Evolutionary conservation across 1,140 invertebrate genomes (phyloP), one percentile per base, ranked within the genome.

Genomic region (Calliphora vicina): DNA sequence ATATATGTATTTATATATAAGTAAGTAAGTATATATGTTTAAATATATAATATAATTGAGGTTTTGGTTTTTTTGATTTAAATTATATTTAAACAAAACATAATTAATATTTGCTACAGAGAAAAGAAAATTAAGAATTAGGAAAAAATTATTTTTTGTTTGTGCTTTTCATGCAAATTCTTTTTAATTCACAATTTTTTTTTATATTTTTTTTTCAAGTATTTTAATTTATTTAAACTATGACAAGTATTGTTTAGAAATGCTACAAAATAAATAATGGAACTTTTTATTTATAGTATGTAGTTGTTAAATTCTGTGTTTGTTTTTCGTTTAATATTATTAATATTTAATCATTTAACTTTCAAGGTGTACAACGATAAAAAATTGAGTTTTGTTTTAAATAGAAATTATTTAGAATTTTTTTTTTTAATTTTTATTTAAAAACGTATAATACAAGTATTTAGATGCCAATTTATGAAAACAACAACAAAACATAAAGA

Each of bases 361-460:
- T 67, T 67, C 50, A 67, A 67, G 9, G 61, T 67, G 61, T 67
- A 67, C 61, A 67, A 67, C 61, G n/a, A 67, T 23, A 50, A 50
- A 50, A 45, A 50, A 50, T 15, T 17, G 9, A 67, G n/a, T 67
- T 23, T 67, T 35, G n/a, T 57, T n/a, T 57, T 57, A 17, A 57
- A 57, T 57, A 57, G 50, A 6, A 57, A 15, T 57, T 17, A 17
- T 23, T 83, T 83, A n/a, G 17, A 50, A 10, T 50, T 17, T 83
- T 42, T 83, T 80, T 81, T 42, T 74, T 73, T 15, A 81, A 81
- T 67, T 74, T 74, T 43, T n/a, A 76, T 76, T 76, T 73, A 12
- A 73, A 73, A 76, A 35, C 27, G 73, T 35, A 43, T 43, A 35
- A 35, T 76, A 35, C 27, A 76, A 76, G n/a, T 76, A 67, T 67